These are phyloP conservation scores for Leucophora obtusa DNA, from an alignment of 2,888 invertebrate species.

Conservation along the genomic window DNA sequence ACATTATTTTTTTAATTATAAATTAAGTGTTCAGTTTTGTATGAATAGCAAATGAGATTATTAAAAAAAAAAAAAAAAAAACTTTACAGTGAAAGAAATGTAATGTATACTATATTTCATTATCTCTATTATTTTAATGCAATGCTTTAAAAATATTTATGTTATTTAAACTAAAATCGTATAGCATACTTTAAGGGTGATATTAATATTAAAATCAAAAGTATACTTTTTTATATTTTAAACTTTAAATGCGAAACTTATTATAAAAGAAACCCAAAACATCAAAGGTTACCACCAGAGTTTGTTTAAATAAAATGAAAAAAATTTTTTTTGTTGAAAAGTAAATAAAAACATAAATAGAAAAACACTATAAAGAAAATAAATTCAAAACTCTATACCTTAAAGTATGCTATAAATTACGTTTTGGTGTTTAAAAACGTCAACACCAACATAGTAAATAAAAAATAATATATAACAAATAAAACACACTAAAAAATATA, in stretches of 20 bases:
- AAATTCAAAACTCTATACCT: not conserved
- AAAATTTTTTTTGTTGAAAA: not conserved
- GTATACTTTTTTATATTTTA: not conserved
- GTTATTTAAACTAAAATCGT: not conserved
- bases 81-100: too few relatives aligned
- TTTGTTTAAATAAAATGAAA: not conserved
- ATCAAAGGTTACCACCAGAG: not conserved
- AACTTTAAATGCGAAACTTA: not conserved
- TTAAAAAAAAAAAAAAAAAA: not conserved
- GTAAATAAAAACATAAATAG: not conserved
- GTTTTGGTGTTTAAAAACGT: too few relatives aligned
- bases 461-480: not conserved
- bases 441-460: conserved; percentile 16
- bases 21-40: conserved; percentile 6
- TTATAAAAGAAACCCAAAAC: not conserved
- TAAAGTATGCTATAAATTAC: not conserved
- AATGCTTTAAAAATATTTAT: too few relatives aligned
- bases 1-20: conserved; percentile 15
- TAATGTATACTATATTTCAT: too few relatives aligned
- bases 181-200: not conserved
- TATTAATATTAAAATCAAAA: too few relatives aligned
- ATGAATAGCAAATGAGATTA: not conserved
- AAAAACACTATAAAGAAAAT: not conserved
- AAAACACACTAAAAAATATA: not conserved
- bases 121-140: too few relatives aligned